Base-by-base conservation (phyloP, 35 echinoderm and acorn worm species). In the Apostichopus japonicus region DNA sequence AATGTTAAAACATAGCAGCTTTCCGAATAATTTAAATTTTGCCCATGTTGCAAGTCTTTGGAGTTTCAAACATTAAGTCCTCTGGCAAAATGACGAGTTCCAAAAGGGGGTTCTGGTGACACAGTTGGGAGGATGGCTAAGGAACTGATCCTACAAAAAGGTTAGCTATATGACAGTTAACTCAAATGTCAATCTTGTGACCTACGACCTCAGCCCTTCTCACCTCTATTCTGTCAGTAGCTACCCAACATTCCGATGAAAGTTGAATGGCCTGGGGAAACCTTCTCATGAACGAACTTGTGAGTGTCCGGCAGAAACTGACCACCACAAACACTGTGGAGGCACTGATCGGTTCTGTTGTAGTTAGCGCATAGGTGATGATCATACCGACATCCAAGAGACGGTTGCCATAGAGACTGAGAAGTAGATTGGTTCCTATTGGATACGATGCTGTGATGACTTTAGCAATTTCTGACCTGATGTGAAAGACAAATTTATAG, bases 361-460 rank as follows among this genome's bases (percentile, higher is more conserved):
- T 92, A 10, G 93, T 97, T 6, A 97, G 73, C 1, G 91, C 86
- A 77, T 97, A 94, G 5, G 86, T 90, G n/a, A 94, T 65, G 77
- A 97, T 94, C 90, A 97, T 94, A 54, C 90, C 88, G 0, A 97
- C 91, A 5, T 97, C 95, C 4, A 97, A 54, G 23, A 97, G 93
- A 54, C 95, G 93, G 54, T 97, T 97, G 51, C 95, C 95, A 84
- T 72, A 93, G 23, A 93, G 54, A 71, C 79, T 90, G 17, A 97
- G 84, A 6, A 84, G 22, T 1, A 97, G 23, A 79, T 94, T 97
- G 56, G 93, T 11, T 13, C 80, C 86, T 17, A 94, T 87, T 17
- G 93, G 77, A 55, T 90, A 94, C 0, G 93, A 94, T 2, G 93
- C 93, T 53, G 65, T 87, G 78, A 94, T 89, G 51, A 97, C 92